Conservation (phyloP, 2,797 vertebrate genomes). For the Notamacropus eugenii region DNA sequence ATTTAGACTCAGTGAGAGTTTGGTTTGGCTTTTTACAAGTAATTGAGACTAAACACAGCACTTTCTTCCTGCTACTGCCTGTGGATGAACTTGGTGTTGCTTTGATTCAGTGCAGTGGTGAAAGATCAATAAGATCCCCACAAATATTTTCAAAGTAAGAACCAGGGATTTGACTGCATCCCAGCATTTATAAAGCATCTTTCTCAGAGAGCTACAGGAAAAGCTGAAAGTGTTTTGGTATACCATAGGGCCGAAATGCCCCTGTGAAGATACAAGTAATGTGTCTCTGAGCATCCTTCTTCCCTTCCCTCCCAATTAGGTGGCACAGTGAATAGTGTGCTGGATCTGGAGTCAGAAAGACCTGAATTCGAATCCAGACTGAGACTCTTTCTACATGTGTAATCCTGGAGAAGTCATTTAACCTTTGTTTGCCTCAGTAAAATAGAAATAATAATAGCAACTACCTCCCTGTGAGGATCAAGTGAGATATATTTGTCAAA, state of each 20-base stretch:
- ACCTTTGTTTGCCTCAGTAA: background rate
- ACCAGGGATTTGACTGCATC: constrained; percentile 15
- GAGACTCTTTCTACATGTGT: background rate
- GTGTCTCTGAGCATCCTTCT: background rate
- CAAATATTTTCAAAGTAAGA: constrained; percentile 63
- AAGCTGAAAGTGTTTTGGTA: background rate
- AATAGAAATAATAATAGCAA: background rate
- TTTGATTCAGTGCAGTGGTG: constrained; percentile 55
- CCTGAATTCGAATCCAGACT: background rate
- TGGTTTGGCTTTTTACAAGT: constrained; percentile 62
- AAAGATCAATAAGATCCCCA: constrained; percentile 50
- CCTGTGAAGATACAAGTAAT: background rate
- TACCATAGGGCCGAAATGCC: background rate
- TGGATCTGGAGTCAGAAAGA: background rate
- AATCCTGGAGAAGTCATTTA: no score
- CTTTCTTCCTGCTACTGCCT: constrained; percentile 6
- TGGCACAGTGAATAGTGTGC: background rate
- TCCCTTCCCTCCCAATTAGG: background rate
- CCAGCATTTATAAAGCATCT: background rate
- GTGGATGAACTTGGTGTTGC: constrained; percentile 26
- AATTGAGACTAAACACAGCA: constrained; percentile 13
- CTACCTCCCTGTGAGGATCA: background rate
- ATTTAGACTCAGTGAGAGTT: constrained; percentile 29
- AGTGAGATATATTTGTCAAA: background rate
- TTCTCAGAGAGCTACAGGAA: background rate